These are phyloP conservation scores for Lamprotornis superbus DNA, from an alignment of 2,113 vertebrate genomes.

Conservation along the genomic window DNA sequence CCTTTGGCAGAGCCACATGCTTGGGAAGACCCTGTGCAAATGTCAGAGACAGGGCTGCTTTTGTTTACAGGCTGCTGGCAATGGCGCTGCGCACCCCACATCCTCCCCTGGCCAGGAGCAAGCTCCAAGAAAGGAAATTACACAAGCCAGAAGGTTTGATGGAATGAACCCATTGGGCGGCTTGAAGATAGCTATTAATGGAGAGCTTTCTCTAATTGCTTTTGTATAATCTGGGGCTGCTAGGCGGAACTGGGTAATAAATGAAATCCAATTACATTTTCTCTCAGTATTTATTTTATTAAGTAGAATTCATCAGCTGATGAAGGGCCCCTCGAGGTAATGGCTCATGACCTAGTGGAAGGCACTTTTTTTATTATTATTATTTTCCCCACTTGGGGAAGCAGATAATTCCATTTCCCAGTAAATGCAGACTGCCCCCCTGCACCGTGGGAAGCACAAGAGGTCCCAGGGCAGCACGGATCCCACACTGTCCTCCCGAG, in stretches of 20 bases:
- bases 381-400: conserved; percentile 40
- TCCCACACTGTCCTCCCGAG: background rate
- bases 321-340: conserved; percentile 66
- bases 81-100: background rate
- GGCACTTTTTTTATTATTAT: conserved; percentile 54
- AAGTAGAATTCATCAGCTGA: conserved; percentile 70
- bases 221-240: conserved; percentile 74
- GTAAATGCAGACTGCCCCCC: background rate
- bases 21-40: background rate
- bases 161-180: conserved; percentile 64
- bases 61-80: conserved; percentile 36
- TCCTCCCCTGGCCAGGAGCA: background rate
- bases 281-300: conserved; percentile 74
- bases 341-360: conserved; percentile 59
- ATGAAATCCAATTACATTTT: conserved; percentile 74
- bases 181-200: conserved; percentile 71
- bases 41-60: conserved; percentile 15
- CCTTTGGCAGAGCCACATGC: background rate
- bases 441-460: fast-evolving
- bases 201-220: conserved; percentile 73
- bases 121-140: conserved; percentile 60
- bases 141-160: conserved; percentile 67
- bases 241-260: conserved; percentile 74
- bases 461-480: background rate
- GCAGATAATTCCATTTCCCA: background rate